phyloP scores from a whole-genome alignment of 2,888 invertebrate genomes.

The Acanthococcus lagerstroemiae region DNA sequence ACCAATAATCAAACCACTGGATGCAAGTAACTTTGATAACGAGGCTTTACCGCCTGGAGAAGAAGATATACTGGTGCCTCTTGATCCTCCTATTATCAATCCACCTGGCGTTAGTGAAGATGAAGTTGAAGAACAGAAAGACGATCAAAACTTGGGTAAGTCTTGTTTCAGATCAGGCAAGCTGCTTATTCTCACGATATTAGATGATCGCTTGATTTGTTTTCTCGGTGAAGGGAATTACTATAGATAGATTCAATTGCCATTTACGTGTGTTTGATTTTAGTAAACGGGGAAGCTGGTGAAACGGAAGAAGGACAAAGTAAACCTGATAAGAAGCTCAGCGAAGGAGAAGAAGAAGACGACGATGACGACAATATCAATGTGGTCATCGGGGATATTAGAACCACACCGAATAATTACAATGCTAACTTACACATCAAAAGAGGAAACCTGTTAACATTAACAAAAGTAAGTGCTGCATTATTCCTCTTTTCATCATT shows the following conservation, averaged over 20 bases:
- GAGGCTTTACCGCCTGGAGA: constrained; percentile 12
- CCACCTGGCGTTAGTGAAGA: constrained; percentile 5
- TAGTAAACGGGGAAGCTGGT: constrained; percentile 40
- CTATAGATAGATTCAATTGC: background rate
- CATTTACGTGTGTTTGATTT: background rate
- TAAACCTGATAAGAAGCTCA: constrained; percentile 46
- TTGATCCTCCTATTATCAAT: constrained; percentile 12
- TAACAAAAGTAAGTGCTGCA: constrained; percentile 23
- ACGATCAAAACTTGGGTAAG: background rate
- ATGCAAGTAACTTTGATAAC: constrained; percentile 12
- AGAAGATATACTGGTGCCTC: constrained; percentile 13
- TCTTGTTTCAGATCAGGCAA: background rate
- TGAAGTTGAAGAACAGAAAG: background rate
- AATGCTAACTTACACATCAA: constrained; percentile 61
- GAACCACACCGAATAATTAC: constrained; percentile 61
- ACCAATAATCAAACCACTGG: constrained; percentile 16
- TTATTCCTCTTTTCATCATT: too few relatives aligned
- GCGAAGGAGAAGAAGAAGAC: constrained; percentile 53
- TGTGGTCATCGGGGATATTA: constrained; percentile 85
- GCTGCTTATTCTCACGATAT: too few relatives aligned
- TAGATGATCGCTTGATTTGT: too few relatives aligned
- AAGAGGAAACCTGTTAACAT: constrained; percentile 41
- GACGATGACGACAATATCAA: constrained; percentile 78
- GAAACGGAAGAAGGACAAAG: constrained; percentile 38
- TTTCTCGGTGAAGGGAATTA: too few relatives aligned